Percentiles rank a stretch among this genome's conserved stretches.
These are phyloP conservation scores for Zaprionus camerounensis DNA, from an alignment of 1,140 invertebrate genomes.

Conservation along the genomic window DNA sequence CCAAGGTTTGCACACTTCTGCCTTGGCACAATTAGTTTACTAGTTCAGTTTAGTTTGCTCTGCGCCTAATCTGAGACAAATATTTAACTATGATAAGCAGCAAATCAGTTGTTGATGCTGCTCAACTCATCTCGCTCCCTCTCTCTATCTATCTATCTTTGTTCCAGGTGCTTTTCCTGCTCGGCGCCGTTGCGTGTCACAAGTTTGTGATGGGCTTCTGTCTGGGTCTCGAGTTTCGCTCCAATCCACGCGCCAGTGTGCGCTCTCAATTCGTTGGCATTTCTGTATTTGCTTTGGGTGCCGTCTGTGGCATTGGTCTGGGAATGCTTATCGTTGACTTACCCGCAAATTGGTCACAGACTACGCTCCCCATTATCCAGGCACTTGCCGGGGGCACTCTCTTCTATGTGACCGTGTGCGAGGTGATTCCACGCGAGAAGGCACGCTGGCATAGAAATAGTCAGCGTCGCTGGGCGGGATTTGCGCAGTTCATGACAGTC, in stretches of 20 bases:
- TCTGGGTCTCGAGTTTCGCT: slow-evolving; percentile 89
- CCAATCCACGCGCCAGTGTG: slow-evolving; percentile 83
- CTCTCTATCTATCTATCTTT: slow-evolving; percentile 13
- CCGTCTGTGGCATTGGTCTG: slow-evolving; percentile 88
- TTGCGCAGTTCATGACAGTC: slow-evolving; percentile 87
- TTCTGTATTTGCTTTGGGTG: slow-evolving; percentile 88
- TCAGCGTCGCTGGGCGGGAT: slow-evolving; percentile 85
- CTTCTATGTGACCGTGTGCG: slow-evolving; percentile 96
- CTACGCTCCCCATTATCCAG: slow-evolving; percentile 87
- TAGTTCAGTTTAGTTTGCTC: slow-evolving; percentile 25
- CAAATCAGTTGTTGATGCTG: slow-evolving; percentile 51
- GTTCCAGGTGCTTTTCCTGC: slow-evolving; percentile 87
- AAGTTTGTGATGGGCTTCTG: slow-evolving; percentile 92
- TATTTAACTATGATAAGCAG: slow-evolving; percentile 64
- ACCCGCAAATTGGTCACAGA: slow-evolving; percentile 82
- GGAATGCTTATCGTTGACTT: slow-evolving; percentile 87
- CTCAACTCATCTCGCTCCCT: slow-evolving; percentile 11
- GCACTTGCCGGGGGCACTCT: slow-evolving; percentile 95
- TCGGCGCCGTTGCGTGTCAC: slow-evolving; percentile 90
- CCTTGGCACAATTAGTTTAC: slow-evolving; percentile 58
- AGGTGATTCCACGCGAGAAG: slow-evolving; percentile 93
- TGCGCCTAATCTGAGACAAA: slow-evolving; percentile 58
- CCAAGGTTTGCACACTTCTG: slow-evolving; percentile 86
- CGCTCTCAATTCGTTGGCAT: slow-evolving; percentile 87
- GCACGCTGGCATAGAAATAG: slow-evolving; percentile 87